A percentile compares a stretch with the other conserved stretches of the same genome.
Conservation (phyloP, 2,113 vertebrate species). For the Odocoileus virginianus region DNA sequence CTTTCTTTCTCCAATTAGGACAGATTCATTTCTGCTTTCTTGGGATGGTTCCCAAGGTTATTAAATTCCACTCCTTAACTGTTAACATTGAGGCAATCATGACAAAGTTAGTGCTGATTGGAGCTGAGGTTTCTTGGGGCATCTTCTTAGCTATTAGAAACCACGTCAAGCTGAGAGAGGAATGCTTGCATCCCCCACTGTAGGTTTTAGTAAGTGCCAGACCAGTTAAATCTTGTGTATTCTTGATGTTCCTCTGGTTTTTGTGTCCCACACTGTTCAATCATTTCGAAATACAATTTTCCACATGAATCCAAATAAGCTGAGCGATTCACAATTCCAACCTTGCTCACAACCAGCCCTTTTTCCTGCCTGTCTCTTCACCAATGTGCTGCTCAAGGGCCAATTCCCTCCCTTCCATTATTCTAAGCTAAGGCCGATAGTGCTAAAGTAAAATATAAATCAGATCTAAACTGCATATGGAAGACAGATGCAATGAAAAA, state of each 20-base stretch:
- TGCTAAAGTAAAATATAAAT: background rate
- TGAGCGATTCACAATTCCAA: background rate
- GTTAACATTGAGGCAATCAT: constrained; percentile 29
- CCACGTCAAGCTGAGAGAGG: background rate
- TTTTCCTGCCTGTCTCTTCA: background rate
- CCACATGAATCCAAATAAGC: background rate
- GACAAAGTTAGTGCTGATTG: constrained; percentile 22
- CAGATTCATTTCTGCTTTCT: constrained; percentile 56
- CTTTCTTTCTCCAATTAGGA: constrained; percentile 59
- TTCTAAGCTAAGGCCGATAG: background rate
- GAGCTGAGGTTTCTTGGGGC: constrained; percentile 10
- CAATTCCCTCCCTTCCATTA: background rate
- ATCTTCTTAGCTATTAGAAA: background rate
- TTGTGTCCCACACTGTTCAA: background rate
- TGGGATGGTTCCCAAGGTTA: constrained; percentile 55
- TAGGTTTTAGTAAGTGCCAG: background rate
- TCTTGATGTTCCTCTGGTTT: background rate
- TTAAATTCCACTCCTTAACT: constrained; percentile 54
- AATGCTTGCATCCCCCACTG: background rate
- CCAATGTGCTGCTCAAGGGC: background rate
- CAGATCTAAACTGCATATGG: background rate
- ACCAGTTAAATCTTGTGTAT: background rate
- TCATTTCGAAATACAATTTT: background rate
- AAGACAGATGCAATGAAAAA: constrained; percentile 26
- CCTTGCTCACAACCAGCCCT: background rate